These are phyloP conservation scores for Asbolus verrucosus DNA, from an alignment of 1,140 invertebrate genomes.

Conservation along the genomic window DNA sequence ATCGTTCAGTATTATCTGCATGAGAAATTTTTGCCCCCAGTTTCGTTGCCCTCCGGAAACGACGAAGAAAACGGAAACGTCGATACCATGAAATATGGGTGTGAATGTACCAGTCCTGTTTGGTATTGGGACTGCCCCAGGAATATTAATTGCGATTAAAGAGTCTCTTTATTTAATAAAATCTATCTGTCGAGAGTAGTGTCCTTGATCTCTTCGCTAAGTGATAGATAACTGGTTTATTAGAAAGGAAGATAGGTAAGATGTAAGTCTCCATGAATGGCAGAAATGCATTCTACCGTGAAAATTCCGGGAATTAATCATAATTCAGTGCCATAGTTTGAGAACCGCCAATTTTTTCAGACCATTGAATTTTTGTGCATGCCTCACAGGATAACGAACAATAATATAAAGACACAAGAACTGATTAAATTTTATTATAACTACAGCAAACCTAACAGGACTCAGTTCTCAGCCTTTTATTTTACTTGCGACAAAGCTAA, in stretches of 20 bases:
- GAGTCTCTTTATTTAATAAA: constrained; percentile 5
- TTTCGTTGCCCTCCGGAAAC: constrained; percentile 32
- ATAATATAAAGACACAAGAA: not conserved
- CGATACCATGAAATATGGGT: constrained; percentile 32
- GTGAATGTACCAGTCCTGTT: constrained; percentile 3
- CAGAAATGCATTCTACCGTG: constrained; percentile 10
- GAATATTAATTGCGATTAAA: constrained; percentile 20
- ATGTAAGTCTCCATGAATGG: constrained; percentile 23
- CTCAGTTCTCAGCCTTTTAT: too few species aligned
- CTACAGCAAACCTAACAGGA: not conserved
- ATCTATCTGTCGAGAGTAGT: constrained; percentile 17
- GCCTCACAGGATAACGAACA: not conserved
- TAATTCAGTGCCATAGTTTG: not conserved
- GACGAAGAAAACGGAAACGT: constrained; percentile 30
- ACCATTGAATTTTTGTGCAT: not conserved
- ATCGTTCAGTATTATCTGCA: not conserved
- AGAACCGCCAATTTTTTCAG: not conserved
- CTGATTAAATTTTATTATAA: not conserved
- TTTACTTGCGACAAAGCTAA: too few species aligned
- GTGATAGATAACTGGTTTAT: constrained; percentile 27
- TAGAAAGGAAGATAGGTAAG: constrained; percentile 32
- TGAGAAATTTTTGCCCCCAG: constrained; percentile 22
- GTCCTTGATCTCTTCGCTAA: constrained; percentile 16
- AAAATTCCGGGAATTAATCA: constrained; percentile 15
- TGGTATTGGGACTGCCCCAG: constrained; percentile 9